Evolutionary conservation across 1,140 invertebrate species (phyloP), one percentile per base, ranked within the genome.

Genomic region (Leptopilina boulardi): DNA sequence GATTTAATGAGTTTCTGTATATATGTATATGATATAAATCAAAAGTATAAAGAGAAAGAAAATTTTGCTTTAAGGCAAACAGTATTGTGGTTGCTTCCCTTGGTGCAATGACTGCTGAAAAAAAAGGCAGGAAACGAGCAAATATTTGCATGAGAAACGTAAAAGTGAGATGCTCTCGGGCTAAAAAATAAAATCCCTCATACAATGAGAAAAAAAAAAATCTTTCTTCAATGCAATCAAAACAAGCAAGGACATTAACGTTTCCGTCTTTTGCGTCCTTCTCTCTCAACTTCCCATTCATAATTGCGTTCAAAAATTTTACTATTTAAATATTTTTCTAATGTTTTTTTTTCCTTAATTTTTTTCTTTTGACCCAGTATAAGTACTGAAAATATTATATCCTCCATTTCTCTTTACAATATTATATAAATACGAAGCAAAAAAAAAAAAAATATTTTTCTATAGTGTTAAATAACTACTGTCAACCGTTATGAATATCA

Each of bases 81-180:
- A 30, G 4, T 30, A 30, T 66, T 66, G 56, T 66, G 56, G 56
- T 30, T 66, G 15, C 26, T 66, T 30, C 10, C 10, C 21, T 66
- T n/a, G 56, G 23, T 66, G 56, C 10, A 66, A 66, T 4, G 13
- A 66, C 23, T 30, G 26, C 23, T 66, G 21, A 23, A 23, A 66
- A 66, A 30, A 66, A 66, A 66, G 23, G 15, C 56, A 66, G 56
- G 21, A 66, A 30, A 66, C 10, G 56, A 66, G 56, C 23, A 66
- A 34, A 66, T 66, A 66, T 66, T 66, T 30, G 26, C 56, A 66
- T 66, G 56, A 66, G 23, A 11, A 66, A 66, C 26, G 56, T 30
- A 30, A 66, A 30, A 66, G 10, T 15, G 56, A 66, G 23, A 66
- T 30, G 13, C 56, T 30, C 23, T 30, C 23, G 26, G 56, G 3